Evolutionary conservation across 30 jellyfish, hydroid and myxozoan species (phyloP).

Genomic region (Hydra vulgaris): DNA sequence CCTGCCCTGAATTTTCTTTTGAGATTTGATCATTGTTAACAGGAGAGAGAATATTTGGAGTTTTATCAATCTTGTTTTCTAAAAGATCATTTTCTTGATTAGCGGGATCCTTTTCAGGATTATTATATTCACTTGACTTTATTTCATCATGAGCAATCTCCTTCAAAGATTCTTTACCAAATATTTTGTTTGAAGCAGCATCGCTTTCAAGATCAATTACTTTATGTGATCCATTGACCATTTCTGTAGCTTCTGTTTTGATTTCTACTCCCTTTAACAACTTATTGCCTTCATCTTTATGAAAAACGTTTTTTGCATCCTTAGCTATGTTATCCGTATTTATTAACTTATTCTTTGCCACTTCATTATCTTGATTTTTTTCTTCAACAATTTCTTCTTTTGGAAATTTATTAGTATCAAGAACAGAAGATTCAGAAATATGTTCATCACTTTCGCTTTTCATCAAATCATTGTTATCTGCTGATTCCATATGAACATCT

Average conservation of each 20-base stretch:
- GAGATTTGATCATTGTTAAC: slow-evolving; percentile 1
- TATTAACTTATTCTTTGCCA: not conserved
- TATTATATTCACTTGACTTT: not conserved
- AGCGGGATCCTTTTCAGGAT: not conserved
- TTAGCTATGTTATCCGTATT: not conserved
- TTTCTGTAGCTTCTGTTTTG: too few species aligned
- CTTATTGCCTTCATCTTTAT: not conserved
- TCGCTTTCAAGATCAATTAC: not conserved
- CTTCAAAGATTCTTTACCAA: not conserved
- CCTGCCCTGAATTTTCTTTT: not conserved
- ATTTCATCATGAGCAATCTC: not conserved
- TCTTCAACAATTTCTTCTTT: slow-evolving; percentile 11
- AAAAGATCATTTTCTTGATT: not conserved
- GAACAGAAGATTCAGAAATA: not conserved
- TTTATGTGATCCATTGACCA: too few species aligned
- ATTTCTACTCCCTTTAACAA: not conserved
- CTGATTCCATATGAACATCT: not conserved
- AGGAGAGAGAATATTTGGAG: too few species aligned
- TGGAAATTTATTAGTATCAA: not conserved
- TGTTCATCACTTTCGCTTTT: slow-evolving; percentile 22
- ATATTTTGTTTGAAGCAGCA: not conserved
- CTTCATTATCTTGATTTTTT: not conserved
- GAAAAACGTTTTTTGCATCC: not conserved
- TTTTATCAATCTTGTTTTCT: not conserved
- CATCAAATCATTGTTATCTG: slow-evolving; percentile 2